These are phyloP conservation scores for Cyphotilapia sp. DNA, from an alignment of 2,113 vertebrate genomes.

Conservation along the genomic window DNA sequence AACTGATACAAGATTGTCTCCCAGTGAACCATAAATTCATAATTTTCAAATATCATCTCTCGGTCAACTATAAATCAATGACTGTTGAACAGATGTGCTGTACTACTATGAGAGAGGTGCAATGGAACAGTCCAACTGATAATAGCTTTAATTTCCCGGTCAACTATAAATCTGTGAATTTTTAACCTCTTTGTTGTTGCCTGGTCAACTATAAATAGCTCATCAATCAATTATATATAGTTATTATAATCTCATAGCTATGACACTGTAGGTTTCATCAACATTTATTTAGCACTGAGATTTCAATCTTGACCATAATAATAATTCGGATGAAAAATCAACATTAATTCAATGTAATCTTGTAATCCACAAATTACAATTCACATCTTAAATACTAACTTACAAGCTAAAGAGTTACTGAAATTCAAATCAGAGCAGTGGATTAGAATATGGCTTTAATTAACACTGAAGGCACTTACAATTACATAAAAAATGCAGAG, in stretches of 20 bases:
- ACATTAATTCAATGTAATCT: neutral
- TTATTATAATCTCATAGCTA: neutral
- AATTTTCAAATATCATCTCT: neutral
- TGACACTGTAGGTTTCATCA: neutral
- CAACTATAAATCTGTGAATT: neutral
- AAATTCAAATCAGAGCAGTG: neutral
- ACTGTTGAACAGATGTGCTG: neutral
- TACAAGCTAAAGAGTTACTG: neutral
- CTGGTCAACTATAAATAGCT: neutral
- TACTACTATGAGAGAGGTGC: neutral
- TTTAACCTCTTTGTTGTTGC: neutral
- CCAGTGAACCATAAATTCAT: neutral
- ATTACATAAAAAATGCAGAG: neutral
- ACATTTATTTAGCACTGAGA: neutral
- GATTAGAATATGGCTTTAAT: neutral
- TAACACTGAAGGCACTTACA: neutral
- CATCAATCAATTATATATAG: neutral
- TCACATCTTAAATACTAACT: neutral
- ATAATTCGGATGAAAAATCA: neutral
- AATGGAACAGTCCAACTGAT: neutral
- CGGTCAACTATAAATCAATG: neutral
- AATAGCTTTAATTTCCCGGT: neutral
- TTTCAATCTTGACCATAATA: neutral
- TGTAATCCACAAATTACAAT: neutral
- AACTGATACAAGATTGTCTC: neutral